Evolutionary conservation across 2,113 vertebrate species (phyloP), one percentile per base, ranked within the genome.

Genomic region (Neodon shergylaensis): DNA sequence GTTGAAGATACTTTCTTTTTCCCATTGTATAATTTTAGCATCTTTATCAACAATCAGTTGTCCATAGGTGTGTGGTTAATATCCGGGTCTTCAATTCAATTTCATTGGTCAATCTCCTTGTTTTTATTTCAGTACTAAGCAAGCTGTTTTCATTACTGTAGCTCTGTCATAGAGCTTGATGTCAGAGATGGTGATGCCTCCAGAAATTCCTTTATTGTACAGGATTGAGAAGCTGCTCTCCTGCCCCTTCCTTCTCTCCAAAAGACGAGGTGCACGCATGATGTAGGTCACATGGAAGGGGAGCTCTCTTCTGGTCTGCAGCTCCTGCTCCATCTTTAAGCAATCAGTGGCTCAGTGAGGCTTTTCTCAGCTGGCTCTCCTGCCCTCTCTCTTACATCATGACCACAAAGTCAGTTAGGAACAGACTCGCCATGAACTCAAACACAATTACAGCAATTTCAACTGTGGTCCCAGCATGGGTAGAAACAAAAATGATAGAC

Each of bases 381-480:
- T 3, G 44, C 10, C 0, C 0, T 12, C 49, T 77, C 21, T 96
- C 24, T 24, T 0, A 3, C 0, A 0, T 0, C 84, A 98, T 96
- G 0, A n/a, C 0, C 0, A 0, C 0, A 7, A 90, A 0, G 93
- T 99, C 99, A 1, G 17, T 0, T 0, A 97, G 0, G 97, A 99
- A 99, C 10, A 24, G 0, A 31, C 97, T 93, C 31, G 99, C 99
- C 7, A 99, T 0, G 97, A 99, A 99, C 21, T 99, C 99, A 92
- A 99, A 99, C 0, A 99, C 99, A 96, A 87, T 98, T 70, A 99
- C 98, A 13, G 83, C 76, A 0, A 0, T 39, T 98, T 99, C 99
- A 95, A 98, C 0, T 13, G 1, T 0, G 1, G 97, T 95, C 7
- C 10, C 66, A 26, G 97, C 96, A 92, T 97, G 99, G 14, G 97